A percentile compares a stretch with the other conserved stretches of the same genome.
Evolutionary conservation across 2,797 vertebrate genomes (phyloP).

Genomic region (Phataginus tetradactyla): DNA sequence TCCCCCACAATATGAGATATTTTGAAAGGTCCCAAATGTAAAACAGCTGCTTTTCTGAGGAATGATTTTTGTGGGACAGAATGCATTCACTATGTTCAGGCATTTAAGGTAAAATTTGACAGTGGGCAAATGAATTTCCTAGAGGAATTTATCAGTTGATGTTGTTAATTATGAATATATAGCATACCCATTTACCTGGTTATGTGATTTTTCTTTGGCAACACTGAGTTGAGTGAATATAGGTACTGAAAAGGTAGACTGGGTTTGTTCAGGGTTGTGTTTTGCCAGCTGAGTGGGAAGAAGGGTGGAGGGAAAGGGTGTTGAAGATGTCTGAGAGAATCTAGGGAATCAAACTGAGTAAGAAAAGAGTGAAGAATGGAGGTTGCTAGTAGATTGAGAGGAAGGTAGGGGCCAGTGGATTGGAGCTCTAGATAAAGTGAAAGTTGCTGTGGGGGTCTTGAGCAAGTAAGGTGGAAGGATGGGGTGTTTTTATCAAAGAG

Average conservation of each 20-base stretch:
- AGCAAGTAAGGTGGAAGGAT: neutral
- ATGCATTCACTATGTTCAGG: neutral
- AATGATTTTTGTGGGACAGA: neutral
- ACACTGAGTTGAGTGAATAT: neutral
- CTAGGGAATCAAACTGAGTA: neutral
- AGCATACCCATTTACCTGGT: neutral
- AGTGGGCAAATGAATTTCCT: constrained; percentile 17
- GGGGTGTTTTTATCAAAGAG: constrained; percentile 1
- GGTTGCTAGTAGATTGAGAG: neutral
- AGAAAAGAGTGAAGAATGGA: constrained; percentile 6
- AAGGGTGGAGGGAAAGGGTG: neutral
- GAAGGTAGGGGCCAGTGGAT: neutral
- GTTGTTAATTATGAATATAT: neutral
- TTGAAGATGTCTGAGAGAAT: neutral
- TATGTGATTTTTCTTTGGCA: constrained; percentile 4
- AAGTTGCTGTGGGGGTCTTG: neutral
- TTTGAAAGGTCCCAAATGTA: constrained; percentile 36
- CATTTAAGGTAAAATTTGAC: constrained; percentile 51
- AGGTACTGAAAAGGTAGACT: neutral
- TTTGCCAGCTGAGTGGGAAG: neutral
- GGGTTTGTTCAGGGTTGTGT: neutral
- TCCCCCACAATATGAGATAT: neutral
- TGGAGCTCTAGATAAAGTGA: neutral
- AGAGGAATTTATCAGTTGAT: neutral
- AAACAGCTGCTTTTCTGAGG: neutral